A percentile compares a stretch with the other conserved stretches of the same genome.
These are phyloP conservation scores for Reticulitermes speratus DNA, from an alignment of 1,140 invertebrate genomes.

Conservation along the genomic window DNA sequence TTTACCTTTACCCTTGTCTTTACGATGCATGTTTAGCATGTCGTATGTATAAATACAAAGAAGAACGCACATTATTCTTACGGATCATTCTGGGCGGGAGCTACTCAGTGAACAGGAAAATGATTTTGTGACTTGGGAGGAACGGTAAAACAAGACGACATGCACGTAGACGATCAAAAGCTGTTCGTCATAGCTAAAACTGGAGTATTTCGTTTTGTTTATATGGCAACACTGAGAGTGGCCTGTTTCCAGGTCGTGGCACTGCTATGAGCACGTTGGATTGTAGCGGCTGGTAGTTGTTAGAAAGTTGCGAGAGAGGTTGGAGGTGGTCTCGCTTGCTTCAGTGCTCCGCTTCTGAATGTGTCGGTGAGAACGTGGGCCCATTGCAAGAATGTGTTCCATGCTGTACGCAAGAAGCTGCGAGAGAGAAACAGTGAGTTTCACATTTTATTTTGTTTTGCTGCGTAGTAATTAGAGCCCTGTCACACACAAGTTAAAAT, in stretches of 20 bases:
- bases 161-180: too few relatives aligned
- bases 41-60: too few relatives aligned
- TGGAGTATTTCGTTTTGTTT: not conserved
- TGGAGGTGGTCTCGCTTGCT: not conserved
- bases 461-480: too few relatives aligned
- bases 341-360: conserved; percentile 40
- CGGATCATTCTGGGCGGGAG: too few relatives aligned
- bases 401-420: conserved; percentile 47
- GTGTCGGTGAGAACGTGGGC: conserved; percentile 43
- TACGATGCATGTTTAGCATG: too few relatives aligned
- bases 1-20: too few relatives aligned
- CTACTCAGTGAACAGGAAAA: too few relatives aligned
- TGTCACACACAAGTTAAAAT: too few relatives aligned
- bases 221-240: conserved; percentile 39
- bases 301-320: not conserved
- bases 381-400: conserved; percentile 34
- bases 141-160: too few relatives aligned
- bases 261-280: conserved; percentile 37
- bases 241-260: conserved; percentile 43
- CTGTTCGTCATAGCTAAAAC: too few relatives aligned
- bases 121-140: too few relatives aligned
- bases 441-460: not conserved
- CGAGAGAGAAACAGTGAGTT: conserved; percentile 50
- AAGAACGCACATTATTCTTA: too few relatives aligned
- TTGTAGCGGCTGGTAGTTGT: conserved; percentile 37